Percentiles rank a stretch among this genome's conserved stretches.
Evolutionary conservation across 2,888 invertebrate genomes (phyloP).

Genomic region (Hemaris fuciformis): DNA sequence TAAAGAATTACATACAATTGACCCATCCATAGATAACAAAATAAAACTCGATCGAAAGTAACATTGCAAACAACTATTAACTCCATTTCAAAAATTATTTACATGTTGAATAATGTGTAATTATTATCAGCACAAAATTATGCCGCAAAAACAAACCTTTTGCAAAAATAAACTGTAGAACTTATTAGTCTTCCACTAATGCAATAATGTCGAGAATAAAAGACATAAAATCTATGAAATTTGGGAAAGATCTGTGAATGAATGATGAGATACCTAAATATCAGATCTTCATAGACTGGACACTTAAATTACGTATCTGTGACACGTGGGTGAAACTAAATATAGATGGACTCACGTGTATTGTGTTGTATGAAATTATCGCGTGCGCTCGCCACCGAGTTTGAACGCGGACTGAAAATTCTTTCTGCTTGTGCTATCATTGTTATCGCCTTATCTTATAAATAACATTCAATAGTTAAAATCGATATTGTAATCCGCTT

Average conservation of each 20-base stretch:
- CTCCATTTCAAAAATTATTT: too few species aligned
- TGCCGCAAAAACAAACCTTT: too few species aligned
- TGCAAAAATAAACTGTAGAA: too few species aligned
- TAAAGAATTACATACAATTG: not conserved
- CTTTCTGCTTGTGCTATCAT: conserved; percentile 42
- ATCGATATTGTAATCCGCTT: conserved; percentile 15
- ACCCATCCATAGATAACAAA: not conserved
- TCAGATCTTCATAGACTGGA: not conserved
- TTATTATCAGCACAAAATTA: too few species aligned
- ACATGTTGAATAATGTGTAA: too few species aligned
- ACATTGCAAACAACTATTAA: not conserved
- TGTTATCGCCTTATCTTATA: conserved; percentile 35
- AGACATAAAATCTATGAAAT: not conserved
- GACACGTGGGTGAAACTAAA: not conserved
- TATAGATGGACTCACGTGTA: not conserved
- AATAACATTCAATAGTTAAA: not conserved
- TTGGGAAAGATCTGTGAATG: not conserved
- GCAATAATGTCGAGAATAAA: not conserved
- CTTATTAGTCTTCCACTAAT: too few species aligned
- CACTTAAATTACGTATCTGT: not conserved
- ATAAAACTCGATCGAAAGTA: not conserved
- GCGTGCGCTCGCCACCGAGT: conserved; percentile 17
- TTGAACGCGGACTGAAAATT: conserved; percentile 25
- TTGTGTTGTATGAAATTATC: not conserved
- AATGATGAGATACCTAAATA: not conserved